Base-by-base conservation (phyloP, 1,140 invertebrate species). In the Panagrolaimus sp. region DNA sequence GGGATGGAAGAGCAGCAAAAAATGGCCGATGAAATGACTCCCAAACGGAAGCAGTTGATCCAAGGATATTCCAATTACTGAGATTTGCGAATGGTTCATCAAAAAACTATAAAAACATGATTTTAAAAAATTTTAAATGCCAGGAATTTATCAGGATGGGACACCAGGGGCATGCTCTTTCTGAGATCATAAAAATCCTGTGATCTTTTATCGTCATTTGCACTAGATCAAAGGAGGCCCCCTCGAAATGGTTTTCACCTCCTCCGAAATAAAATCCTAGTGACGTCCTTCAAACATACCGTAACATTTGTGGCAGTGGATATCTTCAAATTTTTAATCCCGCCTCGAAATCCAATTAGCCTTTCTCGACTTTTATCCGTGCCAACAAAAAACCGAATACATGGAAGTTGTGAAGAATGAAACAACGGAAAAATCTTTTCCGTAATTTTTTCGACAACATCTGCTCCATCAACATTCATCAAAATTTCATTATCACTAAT, bases 401-500 rank as follows among this genome's bases (percentile, higher is more conserved):
- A 58, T 6, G 52, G 32, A 38, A 38, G 32, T 7, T 38, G 32
- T 7, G 32, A 4, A 2, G 7, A 38, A 38, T 38, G 32, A 38
- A 38, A 38, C 32, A 58, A 4, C 28, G 52, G 52, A 21, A 26
- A 58, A 58, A 26, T 21, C 1, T 58, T 14, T 21, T 21, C 12
- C 14, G 17, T 21, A 58, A 17, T 14, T 28, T 58, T 26, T 10
- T 21, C 8, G 15, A 4, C 52, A 26, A 24, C 52, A 21, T 26
- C 12, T 12, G 8, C 28, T 12, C 17, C 21, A 24, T 3, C 28
- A 26, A 58, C 52, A 52, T 24, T 58, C 17, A 24, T n/a, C 5
- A 58, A n/a, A 58, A 58, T 58, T 24, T 58, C 17, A 28, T 58
- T 7, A 58, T 28, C 2, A 58, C 52, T 58, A 21, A 58, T 26